Conservation (phyloP, 2,888 invertebrate genomes). For the Melangyna quadrimaculata region DNA sequence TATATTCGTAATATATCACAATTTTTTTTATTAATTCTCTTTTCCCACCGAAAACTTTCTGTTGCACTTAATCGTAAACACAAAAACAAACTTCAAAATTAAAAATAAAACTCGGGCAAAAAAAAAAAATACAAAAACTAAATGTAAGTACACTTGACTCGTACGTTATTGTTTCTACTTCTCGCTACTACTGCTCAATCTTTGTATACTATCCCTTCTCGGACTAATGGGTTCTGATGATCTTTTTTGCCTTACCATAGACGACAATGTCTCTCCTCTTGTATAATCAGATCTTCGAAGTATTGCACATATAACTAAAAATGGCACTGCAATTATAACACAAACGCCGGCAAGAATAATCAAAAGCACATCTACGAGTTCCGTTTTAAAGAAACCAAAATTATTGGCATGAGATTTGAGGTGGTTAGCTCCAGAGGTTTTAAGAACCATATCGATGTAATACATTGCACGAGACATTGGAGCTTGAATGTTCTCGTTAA, state of each 20-base stretch:
- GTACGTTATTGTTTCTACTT: slow-evolving; percentile 34
- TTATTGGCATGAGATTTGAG: slow-evolving; percentile 78
- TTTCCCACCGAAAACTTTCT: slow-evolving; percentile 45
- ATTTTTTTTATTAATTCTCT: slow-evolving; percentile 40
- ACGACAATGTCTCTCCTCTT: slow-evolving; percentile 1
- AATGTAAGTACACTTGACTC: slow-evolving; percentile 48
- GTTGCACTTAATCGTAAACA: slow-evolving; percentile 27
- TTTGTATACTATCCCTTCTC: slow-evolving; percentile 36
- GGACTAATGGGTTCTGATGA: slow-evolving; percentile 37
- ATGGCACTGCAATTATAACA: slow-evolving; percentile 79
- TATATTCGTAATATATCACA: slow-evolving; percentile 68
- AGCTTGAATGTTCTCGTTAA: slow-evolving; percentile 73
- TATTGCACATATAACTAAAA: slow-evolving; percentile 78
- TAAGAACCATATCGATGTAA: slow-evolving; percentile 78
- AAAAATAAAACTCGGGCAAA: slow-evolving; percentile 3
- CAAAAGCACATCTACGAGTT: slow-evolving; percentile 79
- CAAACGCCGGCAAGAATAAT: slow-evolving; percentile 77
- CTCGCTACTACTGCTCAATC: slow-evolving; percentile 41
- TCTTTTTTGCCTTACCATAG: slow-evolving; percentile 11
- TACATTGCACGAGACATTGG: slow-evolving; percentile 76
- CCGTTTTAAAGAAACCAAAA: slow-evolving; percentile 77
- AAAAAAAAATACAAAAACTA: background rate
- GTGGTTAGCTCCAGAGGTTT: slow-evolving; percentile 77
- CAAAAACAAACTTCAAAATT: slow-evolving; percentile 4
- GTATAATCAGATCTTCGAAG: slow-evolving; percentile 77